phyloP scores from a whole-genome alignment of 2,797 vertebrate species.

The Australoheros facetus region DNA sequence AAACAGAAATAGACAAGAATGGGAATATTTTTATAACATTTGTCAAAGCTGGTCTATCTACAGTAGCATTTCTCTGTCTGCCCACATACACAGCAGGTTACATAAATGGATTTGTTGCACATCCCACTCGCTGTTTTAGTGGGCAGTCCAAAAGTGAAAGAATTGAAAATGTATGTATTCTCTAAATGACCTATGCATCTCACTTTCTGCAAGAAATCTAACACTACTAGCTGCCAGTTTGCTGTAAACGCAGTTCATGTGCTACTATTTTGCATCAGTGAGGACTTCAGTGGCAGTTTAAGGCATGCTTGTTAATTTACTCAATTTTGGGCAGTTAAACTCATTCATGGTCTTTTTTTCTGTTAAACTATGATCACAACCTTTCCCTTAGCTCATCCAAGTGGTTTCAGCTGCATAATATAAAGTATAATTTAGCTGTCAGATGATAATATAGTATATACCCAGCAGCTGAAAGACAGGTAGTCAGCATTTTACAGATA shows the following conservation, averaged over 20 bases:
- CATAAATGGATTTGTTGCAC: constrained; percentile 59
- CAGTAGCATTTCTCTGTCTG: constrained; percentile 32
- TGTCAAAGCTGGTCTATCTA: constrained; percentile 41
- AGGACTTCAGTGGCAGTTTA: neutral
- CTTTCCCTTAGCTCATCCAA: neutral
- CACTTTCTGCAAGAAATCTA: constrained; percentile 33
- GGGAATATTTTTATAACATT: constrained; percentile 55
- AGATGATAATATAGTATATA: neutral
- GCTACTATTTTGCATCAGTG: constrained; percentile 3
- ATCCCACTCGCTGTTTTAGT: constrained; percentile 61
- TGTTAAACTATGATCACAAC: neutral
- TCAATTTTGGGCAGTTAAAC: neutral
- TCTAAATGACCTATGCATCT: constrained; percentile 46
- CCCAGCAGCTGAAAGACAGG: neutral
- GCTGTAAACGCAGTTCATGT: neutral
- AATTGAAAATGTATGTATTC: constrained; percentile 60
- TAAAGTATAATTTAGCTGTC: neutral
- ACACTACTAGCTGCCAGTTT: neutral
- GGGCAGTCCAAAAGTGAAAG: constrained; percentile 49
- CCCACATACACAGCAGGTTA: constrained; percentile 60
- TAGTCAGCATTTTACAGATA: neutral
- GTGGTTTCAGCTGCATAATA: neutral
- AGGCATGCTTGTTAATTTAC: neutral
- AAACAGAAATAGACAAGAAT: constrained; percentile 49
- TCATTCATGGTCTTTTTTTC: neutral